Evolutionary conservation across 2,113 vertebrate species (phyloP), one percentile per base, ranked within the genome.

Genomic region (Gulo gulo): DNA sequence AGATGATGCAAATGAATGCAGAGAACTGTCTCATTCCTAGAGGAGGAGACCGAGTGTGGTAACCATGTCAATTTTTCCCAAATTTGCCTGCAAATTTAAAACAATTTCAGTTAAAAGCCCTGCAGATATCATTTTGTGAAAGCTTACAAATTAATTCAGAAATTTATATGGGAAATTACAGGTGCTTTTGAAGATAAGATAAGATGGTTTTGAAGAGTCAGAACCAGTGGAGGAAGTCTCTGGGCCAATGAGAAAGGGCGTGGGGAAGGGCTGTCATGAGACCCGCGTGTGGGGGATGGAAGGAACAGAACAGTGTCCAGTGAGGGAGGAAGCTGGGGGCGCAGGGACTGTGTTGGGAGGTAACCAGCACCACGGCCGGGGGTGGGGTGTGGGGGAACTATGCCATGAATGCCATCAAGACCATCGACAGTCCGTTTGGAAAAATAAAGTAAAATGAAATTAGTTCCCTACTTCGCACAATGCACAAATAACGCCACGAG

Each of bases 1-100:
- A 96, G 14, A 63, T 65, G 36, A 20, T 65, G 7, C 31, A 78
- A 31, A 61, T 24, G 57, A 52, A 45, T 23, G 13, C 20, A n/a
- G 7, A 79, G 14, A 18, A 3, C 11, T 63, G 2, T 26, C 20
- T 3, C 78, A 1, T 31, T 65, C 55, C n/a, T 4, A 29, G 16
- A 52, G 5, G 21, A 78, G 88, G 31, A 65, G 36, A 24, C 10
- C 1, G 14, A 5, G 10, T 0, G 3, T 2, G 2, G 34, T 4
- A 45, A 31, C 45, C 11, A 29, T 1, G n/a, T 7, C 29, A 7
- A 2, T 24, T 61, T 31, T 21, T 2, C 31, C 24, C 47, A 57
- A 29, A 78, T 16, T n/a, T 34, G 29, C 11, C 42, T 86, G 4
- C 20, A 52, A 29, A 90, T 18, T 50, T 29, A 24, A 55, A 73